Base-by-base conservation (phyloP, 2,113 vertebrate species). In the Pluvianellus socialis region DNA sequence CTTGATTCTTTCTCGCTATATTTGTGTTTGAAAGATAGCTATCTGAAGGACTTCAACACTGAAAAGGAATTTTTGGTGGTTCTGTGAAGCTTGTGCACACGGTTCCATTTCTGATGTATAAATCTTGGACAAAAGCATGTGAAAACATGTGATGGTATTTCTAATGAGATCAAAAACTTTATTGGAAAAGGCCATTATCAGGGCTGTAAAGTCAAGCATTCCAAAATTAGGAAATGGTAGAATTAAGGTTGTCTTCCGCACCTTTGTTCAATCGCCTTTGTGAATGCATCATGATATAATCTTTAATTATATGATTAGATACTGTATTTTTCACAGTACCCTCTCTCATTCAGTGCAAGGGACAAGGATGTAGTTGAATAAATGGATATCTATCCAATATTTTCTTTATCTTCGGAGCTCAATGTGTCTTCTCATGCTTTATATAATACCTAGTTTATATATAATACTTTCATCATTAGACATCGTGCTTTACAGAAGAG, bases 231-330 rank as follows among this genome's bases (percentile, higher is more conserved):
- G 92, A 92, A 93, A 79, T 84, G 61, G 52, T 80, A 81, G 95
- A 93, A 86, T 95, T 96, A 94, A 88, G 68, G 40, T 84, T 86
- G 90, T 81, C 82, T 93, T 94, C 72, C 1, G 0, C 38, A 79
- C 59, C 63, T 91, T 96, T 96, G 67, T 97, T 97, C 79, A 81
- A 50, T 44, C 4, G 2, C 50, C 88, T 93, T 92, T 96, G 87
- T 96, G 40, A 79, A 71, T 76, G 44, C 63, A 71, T 91, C 56
- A 44, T 79, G 94, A 97, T 94, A 96, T 40, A 86, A 88, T 95
- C 95, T 96, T 97, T 96, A 96, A 96, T 93, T 95, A 95, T 52
- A 35, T 75, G 28, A 95, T 96, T 92, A 90, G 90, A 93, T 94
- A 59, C 50, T 77, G 72, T 86, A 67, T 93, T 95, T 96, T 95